Evolutionary conservation across 2,888 invertebrate species (phyloP), one percentile per base, ranked within the genome.

Genomic region (Polyommatus iphigenia): DNA sequence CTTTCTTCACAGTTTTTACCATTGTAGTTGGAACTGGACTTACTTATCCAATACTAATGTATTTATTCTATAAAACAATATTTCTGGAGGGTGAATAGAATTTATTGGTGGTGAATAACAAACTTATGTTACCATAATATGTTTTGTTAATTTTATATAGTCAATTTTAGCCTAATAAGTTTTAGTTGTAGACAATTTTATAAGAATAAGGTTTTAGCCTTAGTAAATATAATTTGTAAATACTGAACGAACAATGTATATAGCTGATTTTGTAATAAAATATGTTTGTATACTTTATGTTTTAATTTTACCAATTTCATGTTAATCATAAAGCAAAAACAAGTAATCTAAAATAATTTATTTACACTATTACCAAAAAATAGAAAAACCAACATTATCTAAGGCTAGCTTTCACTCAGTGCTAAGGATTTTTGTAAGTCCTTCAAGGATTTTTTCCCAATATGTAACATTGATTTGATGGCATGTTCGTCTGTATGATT

Each of bases 1-100:
- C 89, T 67, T 91, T 92, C 82, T 89, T 90, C 59, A 93, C 97
- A 76, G 93, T 96, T 77, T 95, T 96, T 79, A 95, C 97, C 80
- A 95, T 97, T 81, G 93, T 96, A 80, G 93, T 96, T 81, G 97
- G 98, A n/a, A 97, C 98, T 24, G 87, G 97, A 20, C 88, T 96
- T 73, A 97, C 97, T 81, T 91, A 96, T 79, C 89, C 96, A 73
- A 95, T 96, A 83, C 95, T 96, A 82, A 83, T 95, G 82, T 94
- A 90, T 86, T 85, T 92, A 78, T 92, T 93, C 83, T 91, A 91
- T 81, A 90, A 88, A 85, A 90, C 92, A 79, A 84, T 93, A 50
- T 86, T 85, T 85, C 80, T 87, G 82, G 87, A 86, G 84, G 83
- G 83, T 80, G 87, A 83, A 81, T 81, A 79, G 78, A 29, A 59